These are phyloP conservation scores for Orthonychiurus folsomi DNA, from an alignment of 2,888 invertebrate genomes.

Conservation along the genomic window DNA sequence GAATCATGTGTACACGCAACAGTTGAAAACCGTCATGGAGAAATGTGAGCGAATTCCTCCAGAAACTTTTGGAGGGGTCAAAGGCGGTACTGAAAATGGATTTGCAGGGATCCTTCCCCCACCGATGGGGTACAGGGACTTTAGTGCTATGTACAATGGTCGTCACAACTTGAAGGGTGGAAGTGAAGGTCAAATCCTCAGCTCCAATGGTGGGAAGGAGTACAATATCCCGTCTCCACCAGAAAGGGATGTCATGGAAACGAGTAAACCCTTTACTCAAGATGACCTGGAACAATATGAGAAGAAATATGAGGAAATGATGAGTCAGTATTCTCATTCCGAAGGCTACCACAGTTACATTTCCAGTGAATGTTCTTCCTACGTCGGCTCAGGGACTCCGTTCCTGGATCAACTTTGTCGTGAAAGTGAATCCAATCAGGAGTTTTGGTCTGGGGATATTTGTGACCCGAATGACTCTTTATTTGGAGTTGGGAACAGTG, in stretches of 20 bases:
- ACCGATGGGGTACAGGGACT: slow-evolving; percentile 45
- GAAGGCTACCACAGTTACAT: slow-evolving; percentile 74
- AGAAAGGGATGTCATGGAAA: slow-evolving; percentile 50
- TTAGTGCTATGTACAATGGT: slow-evolving; percentile 41
- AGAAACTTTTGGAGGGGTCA: slow-evolving; percentile 29
- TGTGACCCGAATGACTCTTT: slow-evolving; percentile 34
- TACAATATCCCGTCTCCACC: slow-evolving; percentile 63
- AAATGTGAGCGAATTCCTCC: slow-evolving; percentile 55
- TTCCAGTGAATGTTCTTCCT: slow-evolving; percentile 59
- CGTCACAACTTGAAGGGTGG: slow-evolving; percentile 58
- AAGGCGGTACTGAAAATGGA: slow-evolving; percentile 17
- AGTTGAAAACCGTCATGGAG: slow-evolving; percentile 63
- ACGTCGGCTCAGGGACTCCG: slow-evolving; percentile 52
- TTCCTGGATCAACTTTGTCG: slow-evolving; percentile 60
- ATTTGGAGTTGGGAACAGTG: slow-evolving; percentile 40
- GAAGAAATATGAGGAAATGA: slow-evolving; percentile 49
- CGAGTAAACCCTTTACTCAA: slow-evolving; percentile 49
- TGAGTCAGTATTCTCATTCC: slow-evolving; percentile 58
- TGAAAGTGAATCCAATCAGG: slow-evolving; percentile 46
- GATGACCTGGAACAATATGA: slow-evolving; percentile 63
- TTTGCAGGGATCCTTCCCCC: slow-evolving; percentile 33
- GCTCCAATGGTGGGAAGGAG: slow-evolving; percentile 48
- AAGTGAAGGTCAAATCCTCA: slow-evolving; percentile 14
- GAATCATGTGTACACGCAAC: slow-evolving; percentile 51
- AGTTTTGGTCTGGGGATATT: slow-evolving; percentile 27